Base-by-base conservation (phyloP, 1,140 invertebrate genomes). In the Neodiprion fabricii region DNA sequence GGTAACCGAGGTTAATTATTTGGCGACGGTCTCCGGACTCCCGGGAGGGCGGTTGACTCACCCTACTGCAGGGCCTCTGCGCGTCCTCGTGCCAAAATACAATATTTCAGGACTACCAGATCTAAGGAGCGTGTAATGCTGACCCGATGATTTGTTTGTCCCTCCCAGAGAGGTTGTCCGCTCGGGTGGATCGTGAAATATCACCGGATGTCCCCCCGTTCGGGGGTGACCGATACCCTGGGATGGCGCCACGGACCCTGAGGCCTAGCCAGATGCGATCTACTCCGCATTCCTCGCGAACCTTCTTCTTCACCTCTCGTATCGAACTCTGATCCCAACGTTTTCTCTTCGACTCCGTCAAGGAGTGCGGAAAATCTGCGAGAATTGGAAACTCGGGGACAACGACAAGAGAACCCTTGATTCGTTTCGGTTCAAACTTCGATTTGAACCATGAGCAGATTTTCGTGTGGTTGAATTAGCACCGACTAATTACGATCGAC, bases 71-170 rank as follows among this genome's bases (percentile, higher is more conserved):
- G 66, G 61, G 68, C 66, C 49, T 61, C 49, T 61, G 11, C 67
- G 8, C 70, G 70, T 76, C 74, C 80, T 83, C 81, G 81, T 85
- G 83, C 79, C 82, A 85, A 85, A 85, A 85, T 85, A 81, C 79
- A 78, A 85, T 83, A 84, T 85, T 85, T 83, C 79, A 84, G 78
- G 74, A 61, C 53, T 17, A 72, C 78, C 74, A 73, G 67, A 75
- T 79, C 80, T 80, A 80, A 82, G 80, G 82, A 79, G 76, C 81
- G 78, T 85, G 82, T 85, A 83, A 86, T 85, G 83, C 81, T 85
- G 79, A 77, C 80, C 76, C 70, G 76, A 79, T 83, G 83, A 84
- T 85, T 85, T 85, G 85, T 85, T 82, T 80, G 78, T 79, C 72
- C 77, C 78, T 80, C 80, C 75, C 76, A 78, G 76, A 75, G 76